Conservation (phyloP, 1,140 invertebrate genomes). For the Formica exsecta region DNA sequence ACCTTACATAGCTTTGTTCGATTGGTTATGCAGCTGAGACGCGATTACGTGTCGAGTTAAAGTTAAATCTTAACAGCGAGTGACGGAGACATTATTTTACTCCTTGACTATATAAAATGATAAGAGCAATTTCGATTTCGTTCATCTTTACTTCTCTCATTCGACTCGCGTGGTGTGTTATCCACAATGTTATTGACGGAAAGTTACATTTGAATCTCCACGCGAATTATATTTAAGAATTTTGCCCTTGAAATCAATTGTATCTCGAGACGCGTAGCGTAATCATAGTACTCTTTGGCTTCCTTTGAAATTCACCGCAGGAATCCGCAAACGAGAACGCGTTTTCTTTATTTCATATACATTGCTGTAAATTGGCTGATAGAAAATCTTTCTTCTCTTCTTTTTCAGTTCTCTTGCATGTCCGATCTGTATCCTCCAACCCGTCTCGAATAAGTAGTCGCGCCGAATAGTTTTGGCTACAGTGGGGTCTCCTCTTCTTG, state of each 20-base stretch:
- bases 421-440: constrained; percentile 47
- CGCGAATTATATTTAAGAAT: constrained; percentile 11
- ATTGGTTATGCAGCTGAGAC: constrained; percentile 61
- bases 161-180: constrained; percentile 2
- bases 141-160: constrained; percentile 20
- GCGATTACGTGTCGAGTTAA: constrained; percentile 65
- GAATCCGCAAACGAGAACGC: constrained; percentile 13
- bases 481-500: constrained; percentile 81
- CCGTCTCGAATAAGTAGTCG: not conserved
- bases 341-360: not conserved
- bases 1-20: constrained; percentile 45
- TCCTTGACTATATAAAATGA: constrained; percentile 27
- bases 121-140: constrained; percentile 19
- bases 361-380: constrained; percentile 6
- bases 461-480: constrained; percentile 55
- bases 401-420: not conserved
- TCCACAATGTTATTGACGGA: not conserved
- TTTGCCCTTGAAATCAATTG: constrained; percentile 14
- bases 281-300: not conserved
- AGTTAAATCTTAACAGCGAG: constrained; percentile 61
- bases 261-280: not conserved
- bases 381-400: not conserved
- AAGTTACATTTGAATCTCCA: constrained; percentile 14
- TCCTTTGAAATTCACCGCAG: not conserved
- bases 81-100: constrained; percentile 28